phyloP scores from a whole-genome alignment of 1,140 invertebrate species.

The Chrysoperla carnea region DNA sequence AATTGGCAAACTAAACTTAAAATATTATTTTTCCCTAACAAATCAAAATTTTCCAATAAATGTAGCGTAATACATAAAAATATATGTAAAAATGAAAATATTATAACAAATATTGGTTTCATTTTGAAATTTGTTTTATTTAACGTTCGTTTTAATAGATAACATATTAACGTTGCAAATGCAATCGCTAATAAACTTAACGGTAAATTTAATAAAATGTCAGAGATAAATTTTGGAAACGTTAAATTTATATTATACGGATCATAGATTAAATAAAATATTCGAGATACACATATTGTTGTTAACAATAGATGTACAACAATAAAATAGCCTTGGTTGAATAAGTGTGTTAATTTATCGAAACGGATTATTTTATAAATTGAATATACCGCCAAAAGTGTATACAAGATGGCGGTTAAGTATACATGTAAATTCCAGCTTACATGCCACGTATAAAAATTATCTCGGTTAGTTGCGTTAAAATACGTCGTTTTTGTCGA shows the following conservation, averaged over 20 bases:
- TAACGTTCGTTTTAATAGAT: conserved; percentile 53
- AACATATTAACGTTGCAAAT: conserved; percentile 70
- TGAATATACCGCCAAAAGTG: conserved; percentile 60
- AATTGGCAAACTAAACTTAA: conserved; percentile 64
- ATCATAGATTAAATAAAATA: conserved; percentile 76
- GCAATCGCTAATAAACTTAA: conserved; percentile 69
- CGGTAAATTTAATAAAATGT: conserved; percentile 64
- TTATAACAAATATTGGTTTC: conserved; percentile 51
- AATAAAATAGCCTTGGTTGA: conserved; percentile 68
- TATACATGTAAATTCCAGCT: conserved; percentile 84
- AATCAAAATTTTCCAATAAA: conserved; percentile 41
- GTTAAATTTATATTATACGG: conserved; percentile 69
- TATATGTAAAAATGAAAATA: conserved; percentile 55
- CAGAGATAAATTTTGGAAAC: conserved; percentile 58
- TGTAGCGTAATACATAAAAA: conserved; percentile 61
- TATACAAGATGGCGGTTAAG: conserved; percentile 62
- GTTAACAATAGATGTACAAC: conserved; percentile 65
- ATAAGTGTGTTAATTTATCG: conserved; percentile 59
- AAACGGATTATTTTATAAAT: conserved; percentile 66
- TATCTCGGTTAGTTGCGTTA: conserved; percentile 12
- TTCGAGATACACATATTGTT: conserved; percentile 57
- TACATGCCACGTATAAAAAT: conserved; percentile 44
- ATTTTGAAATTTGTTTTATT: conserved; percentile 50
- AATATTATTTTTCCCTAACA: conserved; percentile 25
- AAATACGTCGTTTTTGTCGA: conserved; percentile 20